Evolutionary conservation across 30 jellyfish, hydroid and myxozoan species (phyloP).

Genomic region (Hydra vulgaris): DNA sequence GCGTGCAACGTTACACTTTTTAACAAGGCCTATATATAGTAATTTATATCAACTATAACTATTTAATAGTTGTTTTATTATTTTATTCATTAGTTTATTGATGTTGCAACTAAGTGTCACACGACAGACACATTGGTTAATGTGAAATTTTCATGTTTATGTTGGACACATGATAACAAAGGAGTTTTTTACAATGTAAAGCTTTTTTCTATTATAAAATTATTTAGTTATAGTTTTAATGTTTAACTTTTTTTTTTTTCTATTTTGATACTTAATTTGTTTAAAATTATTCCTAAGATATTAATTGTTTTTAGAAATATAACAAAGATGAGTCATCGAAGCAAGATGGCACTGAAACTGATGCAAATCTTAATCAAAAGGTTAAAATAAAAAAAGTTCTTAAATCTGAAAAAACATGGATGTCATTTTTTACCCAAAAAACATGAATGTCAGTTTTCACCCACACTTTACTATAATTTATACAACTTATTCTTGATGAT

Average conservation of each 20-base stretch:
- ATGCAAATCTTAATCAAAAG: slow-evolving; percentile 53
- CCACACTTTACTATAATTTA: too few species aligned
- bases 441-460: too few species aligned
- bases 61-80: too few species aligned
- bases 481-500: too few species aligned
- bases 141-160: slow-evolving; percentile 67
- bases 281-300: too few species aligned
- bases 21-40: too few species aligned
- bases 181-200: slow-evolving; percentile 79
- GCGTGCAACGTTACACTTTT: too few species aligned
- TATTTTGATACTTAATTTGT: too few species aligned
- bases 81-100: slow-evolving; percentile 40
- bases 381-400: slow-evolving; percentile 16
- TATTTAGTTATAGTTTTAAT: not conserved
- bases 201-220: not conserved
- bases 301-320: slow-evolving; percentile 28
- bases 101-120: slow-evolving; percentile 44
- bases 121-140: slow-evolving; percentile 59
- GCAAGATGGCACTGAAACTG: slow-evolving; percentile 83
- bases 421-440: too few species aligned
- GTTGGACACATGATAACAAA: slow-evolving; percentile 77
- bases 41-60: too few species aligned
- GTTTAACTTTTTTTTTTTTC: not conserved
- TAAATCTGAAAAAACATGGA: not conserved
- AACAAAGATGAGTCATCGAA: slow-evolving; percentile 51